phyloP scores from a whole-genome alignment of 2,797 vertebrate genomes.

The Peromyscus eremicus region DNA sequence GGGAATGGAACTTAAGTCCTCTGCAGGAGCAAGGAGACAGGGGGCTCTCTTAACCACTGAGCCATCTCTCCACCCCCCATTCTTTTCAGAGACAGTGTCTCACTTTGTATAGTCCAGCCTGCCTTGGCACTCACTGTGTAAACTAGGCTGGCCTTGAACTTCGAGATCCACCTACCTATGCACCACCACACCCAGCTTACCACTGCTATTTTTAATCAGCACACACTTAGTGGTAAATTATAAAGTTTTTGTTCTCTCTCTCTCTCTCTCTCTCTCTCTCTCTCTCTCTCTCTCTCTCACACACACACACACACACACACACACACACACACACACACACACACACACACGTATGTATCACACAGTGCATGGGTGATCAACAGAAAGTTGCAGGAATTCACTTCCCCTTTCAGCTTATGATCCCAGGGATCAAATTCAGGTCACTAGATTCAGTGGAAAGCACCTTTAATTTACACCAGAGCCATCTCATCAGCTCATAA shows the following conservation, averaged over 20 bases:
- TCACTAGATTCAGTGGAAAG: background rate
- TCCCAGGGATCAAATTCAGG: background rate
- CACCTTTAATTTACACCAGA: background rate
- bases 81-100: background rate
- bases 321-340: no score
- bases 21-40: background rate
- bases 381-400: background rate
- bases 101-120: background rate
- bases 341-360: background rate
- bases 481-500: background rate
- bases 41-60: background rate
- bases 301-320: no score
- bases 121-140: background rate
- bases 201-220: constrained; percentile 1
- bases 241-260: background rate
- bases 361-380: background rate
- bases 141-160: background rate
- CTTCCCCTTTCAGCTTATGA: background rate
- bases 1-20: background rate
- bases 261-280: no score
- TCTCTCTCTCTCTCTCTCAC: no score
- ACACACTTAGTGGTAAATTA: constrained; percentile 17
- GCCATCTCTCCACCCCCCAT: background rate
- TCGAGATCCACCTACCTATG: background rate
- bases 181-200: background rate